phyloP scores from a whole-genome alignment of 30 jellyfish, hydroid and myxozoan genomes.

The Hydractinia echinata region DNA sequence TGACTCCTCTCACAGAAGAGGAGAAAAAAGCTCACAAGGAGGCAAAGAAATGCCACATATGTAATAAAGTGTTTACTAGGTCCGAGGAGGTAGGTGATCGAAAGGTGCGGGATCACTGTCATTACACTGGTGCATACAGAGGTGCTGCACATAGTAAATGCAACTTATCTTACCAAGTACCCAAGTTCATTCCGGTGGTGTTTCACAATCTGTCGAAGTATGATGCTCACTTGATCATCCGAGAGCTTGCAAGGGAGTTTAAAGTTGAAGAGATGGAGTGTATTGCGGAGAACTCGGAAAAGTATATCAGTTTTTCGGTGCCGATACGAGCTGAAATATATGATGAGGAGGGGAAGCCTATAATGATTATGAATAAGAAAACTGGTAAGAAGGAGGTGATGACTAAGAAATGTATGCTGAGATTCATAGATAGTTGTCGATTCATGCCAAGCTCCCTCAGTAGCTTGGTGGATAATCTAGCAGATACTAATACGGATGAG shows the following conservation, averaged over 20 bases:
- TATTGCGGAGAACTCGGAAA: not conserved
- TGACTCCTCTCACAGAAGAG: too few relatives aligned
- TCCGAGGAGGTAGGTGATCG: not conserved
- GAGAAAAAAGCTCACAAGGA: not conserved
- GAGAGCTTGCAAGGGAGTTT: too few relatives aligned
- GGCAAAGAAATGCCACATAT: not conserved
- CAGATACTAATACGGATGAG: slow-evolving; percentile 2
- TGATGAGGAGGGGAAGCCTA: not conserved
- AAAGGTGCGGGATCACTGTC: slow-evolving; percentile 48
- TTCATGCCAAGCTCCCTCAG: not conserved
- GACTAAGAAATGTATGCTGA: slow-evolving; percentile 9
- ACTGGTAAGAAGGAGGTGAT: not conserved
- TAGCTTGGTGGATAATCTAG: slow-evolving; percentile 4
- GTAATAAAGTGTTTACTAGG: not conserved
- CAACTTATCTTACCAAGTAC: slow-evolving; percentile 26
- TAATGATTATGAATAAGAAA: not conserved
- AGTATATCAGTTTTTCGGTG: slow-evolving; percentile 6
- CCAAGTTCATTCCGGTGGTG: slow-evolving; percentile 26
- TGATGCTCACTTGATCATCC: slow-evolving; percentile 42
- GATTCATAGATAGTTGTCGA: slow-evolving; percentile 2
- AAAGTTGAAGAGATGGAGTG: too few relatives aligned
- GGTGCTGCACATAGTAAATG: slow-evolving; percentile 67
- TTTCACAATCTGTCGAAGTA: slow-evolving; percentile 41
- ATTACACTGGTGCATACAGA: slow-evolving; percentile 38
- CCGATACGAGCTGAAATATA: not conserved